Evolutionary conservation across 2,888 invertebrate species (phyloP), one percentile per base, ranked within the genome.

Genomic region (Xanthia icteritia): DNA sequence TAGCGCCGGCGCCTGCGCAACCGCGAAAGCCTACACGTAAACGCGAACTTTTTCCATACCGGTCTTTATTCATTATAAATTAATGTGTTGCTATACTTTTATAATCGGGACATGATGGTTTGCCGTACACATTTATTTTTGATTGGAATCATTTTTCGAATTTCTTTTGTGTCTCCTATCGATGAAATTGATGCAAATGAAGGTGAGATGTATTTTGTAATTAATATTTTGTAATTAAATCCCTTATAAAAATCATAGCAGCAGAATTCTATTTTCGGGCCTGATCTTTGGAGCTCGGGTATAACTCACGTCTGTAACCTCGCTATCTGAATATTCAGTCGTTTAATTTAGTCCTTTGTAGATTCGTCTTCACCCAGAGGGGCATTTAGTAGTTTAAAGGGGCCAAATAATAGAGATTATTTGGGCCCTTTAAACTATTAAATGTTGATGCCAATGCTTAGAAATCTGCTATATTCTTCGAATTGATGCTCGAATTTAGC

Each of bases 181-280:
- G 91, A 94, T 90, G 95, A 95, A 92, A 93, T 94, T 88, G 95
- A 94, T 81, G 89, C 91, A 66, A 95, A 95, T 86, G 95, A 96
- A 89, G 96, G 96, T 96, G 88, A 94, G 95, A 83, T 82, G 54
- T 77, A 56, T 71, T 64, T 83, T 77, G 20, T 51, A 70, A 83
- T 17, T 48, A 67, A 15, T 56, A 39, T 48, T 39, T 39, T 54
- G 3, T 13, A 36, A 73, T 20, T 1, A 31, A 39, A 73, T n/a
- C 0, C 2, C 13, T 11, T 31, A 42, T 9, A 39, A 42, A 36
- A 23, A 36, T 20, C 1, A 27, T 1, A 8, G 17, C 5, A 56
- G 11, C 20, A 36, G 9, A n/a, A 6, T 1, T 45, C 17, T 6
- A 45, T 54, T 80, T 45, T 36, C 13, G n/a, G 31, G 8, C 13